phyloP scores from a whole-genome alignment of 1,140 invertebrate species.

The Medauroidea extradentata region DNA sequence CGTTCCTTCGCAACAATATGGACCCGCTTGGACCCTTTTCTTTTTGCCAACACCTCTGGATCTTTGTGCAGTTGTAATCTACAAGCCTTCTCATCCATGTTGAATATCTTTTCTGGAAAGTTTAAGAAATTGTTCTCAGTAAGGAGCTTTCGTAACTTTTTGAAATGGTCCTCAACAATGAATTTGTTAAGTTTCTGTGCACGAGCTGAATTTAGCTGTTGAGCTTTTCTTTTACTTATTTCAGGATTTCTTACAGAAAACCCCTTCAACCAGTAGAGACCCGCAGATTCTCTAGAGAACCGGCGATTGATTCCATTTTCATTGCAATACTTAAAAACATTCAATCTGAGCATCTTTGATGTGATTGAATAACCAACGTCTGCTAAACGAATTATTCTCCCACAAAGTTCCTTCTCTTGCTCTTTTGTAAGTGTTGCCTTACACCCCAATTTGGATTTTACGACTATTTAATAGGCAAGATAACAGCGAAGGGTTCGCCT shows the following conservation, averaged over 20 bases:
- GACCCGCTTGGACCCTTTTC: slow-evolving; percentile 38
- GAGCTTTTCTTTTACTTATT: slow-evolving; percentile 29
- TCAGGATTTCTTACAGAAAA: slow-evolving; percentile 28
- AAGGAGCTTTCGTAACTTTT: slow-evolving; percentile 30
- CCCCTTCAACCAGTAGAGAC: slow-evolving; percentile 1
- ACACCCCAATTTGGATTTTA: slow-evolving; percentile 15
- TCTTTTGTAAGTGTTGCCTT: slow-evolving; percentile 23
- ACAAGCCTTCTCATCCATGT: slow-evolving; percentile 44
- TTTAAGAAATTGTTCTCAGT: slow-evolving; percentile 21
- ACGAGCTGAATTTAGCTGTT: slow-evolving; percentile 34
- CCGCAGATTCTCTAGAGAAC: too few relatives aligned
- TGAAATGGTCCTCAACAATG: slow-evolving; percentile 35
- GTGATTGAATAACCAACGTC: slow-evolving; percentile 31
- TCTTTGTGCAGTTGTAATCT: slow-evolving; percentile 37
- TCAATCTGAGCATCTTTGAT: slow-evolving; percentile 20
- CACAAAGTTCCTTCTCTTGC: slow-evolving; percentile 25
- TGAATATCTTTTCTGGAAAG: slow-evolving; percentile 35
- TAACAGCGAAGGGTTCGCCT: too few relatives aligned
- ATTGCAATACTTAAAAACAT: slow-evolving; percentile 27
- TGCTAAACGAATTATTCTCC: slow-evolving; percentile 26
- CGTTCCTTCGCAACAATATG: slow-evolving; percentile 38
- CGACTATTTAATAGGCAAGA: too few relatives aligned
- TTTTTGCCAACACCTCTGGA: slow-evolving; percentile 33
- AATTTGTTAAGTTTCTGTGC: slow-evolving; percentile 36
- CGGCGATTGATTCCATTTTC: slow-evolving; percentile 29